phyloP scores from a whole-genome alignment of 2,888 invertebrate species.

The Orchesellides sinensis region DNA sequence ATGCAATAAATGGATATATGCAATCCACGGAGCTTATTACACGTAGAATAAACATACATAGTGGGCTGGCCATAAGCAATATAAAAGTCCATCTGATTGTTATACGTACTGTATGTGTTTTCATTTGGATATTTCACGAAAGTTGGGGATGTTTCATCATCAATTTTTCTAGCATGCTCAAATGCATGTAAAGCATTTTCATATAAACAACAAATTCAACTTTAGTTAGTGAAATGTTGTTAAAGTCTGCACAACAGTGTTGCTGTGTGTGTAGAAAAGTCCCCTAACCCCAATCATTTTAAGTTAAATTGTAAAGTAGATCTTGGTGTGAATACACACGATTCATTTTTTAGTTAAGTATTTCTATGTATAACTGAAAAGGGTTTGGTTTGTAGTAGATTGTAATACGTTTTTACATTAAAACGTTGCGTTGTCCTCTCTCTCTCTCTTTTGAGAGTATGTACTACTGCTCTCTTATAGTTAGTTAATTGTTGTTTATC shows the following conservation, averaged over 20 bases:
- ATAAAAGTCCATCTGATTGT: neutral
- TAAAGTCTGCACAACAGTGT: neutral
- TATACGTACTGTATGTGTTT: neutral
- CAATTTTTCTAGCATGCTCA: slow-evolving; percentile 6
- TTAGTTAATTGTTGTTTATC: neutral
- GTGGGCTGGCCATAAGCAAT: too few relatives aligned
- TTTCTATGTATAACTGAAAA: neutral
- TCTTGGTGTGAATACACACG: slow-evolving; percentile 14
- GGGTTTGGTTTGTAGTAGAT: neutral
- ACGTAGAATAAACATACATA: slow-evolving; percentile 13
- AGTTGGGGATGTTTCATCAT: slow-evolving; percentile 29
- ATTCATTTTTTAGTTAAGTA: neutral
- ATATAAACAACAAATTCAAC: too few relatives aligned
- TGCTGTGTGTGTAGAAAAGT: neutral
- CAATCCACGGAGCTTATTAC: slow-evolving; percentile 34
- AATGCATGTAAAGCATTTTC: too few relatives aligned
- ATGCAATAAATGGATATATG: neutral
- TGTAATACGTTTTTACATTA: neutral
- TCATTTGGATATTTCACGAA: neutral
- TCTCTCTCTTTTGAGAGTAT: too few relatives aligned
- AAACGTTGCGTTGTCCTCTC: neutral
- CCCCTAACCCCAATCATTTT: slow-evolving; percentile 34
- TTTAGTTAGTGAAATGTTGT: neutral
- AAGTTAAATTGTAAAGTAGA: slow-evolving; percentile 21
- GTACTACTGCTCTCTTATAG: neutral